phyloP scores from a whole-genome alignment of 2,888 invertebrate species.

The Drosophila recens region DNA sequence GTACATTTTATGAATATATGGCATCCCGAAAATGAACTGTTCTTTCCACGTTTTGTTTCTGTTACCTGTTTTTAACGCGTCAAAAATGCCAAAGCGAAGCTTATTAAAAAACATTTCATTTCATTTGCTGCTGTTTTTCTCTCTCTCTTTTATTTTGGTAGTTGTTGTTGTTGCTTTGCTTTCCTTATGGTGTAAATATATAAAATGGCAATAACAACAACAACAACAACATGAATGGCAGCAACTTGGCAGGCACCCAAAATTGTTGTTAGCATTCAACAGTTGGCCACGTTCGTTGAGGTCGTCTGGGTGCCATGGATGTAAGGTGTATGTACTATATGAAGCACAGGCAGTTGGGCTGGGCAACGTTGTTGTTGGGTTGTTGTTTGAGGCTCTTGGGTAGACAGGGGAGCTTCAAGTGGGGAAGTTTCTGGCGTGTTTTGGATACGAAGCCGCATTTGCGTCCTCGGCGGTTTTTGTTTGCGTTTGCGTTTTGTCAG shows the following conservation, averaged over 20 bases:
- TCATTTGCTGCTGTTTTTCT: constrained; percentile 19
- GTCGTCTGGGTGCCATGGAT: constrained; percentile 31
- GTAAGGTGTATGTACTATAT: not conserved
- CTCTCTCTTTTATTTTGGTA: not conserved
- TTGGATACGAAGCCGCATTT: constrained; percentile 67
- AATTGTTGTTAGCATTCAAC: constrained; percentile 65
- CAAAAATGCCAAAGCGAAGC: constrained; percentile 29
- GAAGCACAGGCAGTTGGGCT: not conserved
- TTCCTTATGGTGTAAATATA: constrained; percentile 57
- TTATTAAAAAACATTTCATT: constrained; percentile 57
- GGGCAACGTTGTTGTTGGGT: not conserved
- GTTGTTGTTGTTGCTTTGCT: constrained; percentile 12
- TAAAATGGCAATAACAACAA: constrained; percentile 26
- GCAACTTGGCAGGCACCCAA: constrained; percentile 49
- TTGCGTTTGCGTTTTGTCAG: constrained; percentile 77
- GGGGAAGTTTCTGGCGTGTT: constrained; percentile 42
- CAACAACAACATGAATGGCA: constrained; percentile 9
- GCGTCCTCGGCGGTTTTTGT: constrained; percentile 67
- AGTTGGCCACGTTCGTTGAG: constrained; percentile 65
- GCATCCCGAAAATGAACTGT: not conserved
- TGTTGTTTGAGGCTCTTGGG: not conserved
- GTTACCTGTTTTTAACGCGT: constrained; percentile 22
- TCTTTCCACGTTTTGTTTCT: not conserved
- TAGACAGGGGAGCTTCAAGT: not conserved
- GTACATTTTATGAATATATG: not conserved